Evolutionary conservation across 1,140 invertebrate genomes (phyloP), one percentile per base, ranked within the genome.

Genomic region (Bombus confusus): DNA sequence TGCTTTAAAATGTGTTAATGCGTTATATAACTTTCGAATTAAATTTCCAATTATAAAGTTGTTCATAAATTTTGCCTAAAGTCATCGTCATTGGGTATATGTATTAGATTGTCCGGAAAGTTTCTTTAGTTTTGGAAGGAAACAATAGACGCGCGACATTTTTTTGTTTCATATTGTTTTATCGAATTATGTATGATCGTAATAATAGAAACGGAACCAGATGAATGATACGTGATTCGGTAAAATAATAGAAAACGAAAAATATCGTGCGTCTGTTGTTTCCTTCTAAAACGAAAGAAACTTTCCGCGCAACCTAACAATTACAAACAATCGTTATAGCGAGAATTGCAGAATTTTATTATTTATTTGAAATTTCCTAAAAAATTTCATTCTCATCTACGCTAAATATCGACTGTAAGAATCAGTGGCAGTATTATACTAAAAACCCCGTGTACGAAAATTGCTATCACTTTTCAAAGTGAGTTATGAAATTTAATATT

Each of bases 61-160:
- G 18, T 34, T 10, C 1, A 37, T 68, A 10, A 34, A 37, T 68
- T 37, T 37, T 37, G 18, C 22, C 3, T n/a, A 13, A 3, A 13
- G 28, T 4, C 12, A 13, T 1, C 0, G 12, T 13, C 12, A 62
- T n/a, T 28, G 9, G 0, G 0, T n/a, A 62, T 1, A 12, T 62
- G 28, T 62, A n/a, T n/a, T n/a, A n/a, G n/a, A n/a, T n/a, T n/a
- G n/a, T n/a, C n/a, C n/a, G n/a, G n/a, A n/a, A n/a, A n/a, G n/a
- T n/a, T n/a, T n/a, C n/a, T n/a, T n/a, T n/a, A n/a, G n/a, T n/a
- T n/a, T n/a, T n/a, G n/a, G n/a, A n/a, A n/a, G n/a, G n/a, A n/a
- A n/a, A n/a, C n/a, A n/a, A n/a, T n/a, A n/a, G n/a, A n/a, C n/a
- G n/a, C n/a, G n/a, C n/a, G n/a, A n/a, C n/a, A n/a, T n/a, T n/a